A percentile compares a stretch with the other conserved stretches of the same genome.
These are phyloP conservation scores for Siniperca chuatsi DNA, from an alignment of 2,113 vertebrate genomes.

Conservation along the genomic window DNA sequence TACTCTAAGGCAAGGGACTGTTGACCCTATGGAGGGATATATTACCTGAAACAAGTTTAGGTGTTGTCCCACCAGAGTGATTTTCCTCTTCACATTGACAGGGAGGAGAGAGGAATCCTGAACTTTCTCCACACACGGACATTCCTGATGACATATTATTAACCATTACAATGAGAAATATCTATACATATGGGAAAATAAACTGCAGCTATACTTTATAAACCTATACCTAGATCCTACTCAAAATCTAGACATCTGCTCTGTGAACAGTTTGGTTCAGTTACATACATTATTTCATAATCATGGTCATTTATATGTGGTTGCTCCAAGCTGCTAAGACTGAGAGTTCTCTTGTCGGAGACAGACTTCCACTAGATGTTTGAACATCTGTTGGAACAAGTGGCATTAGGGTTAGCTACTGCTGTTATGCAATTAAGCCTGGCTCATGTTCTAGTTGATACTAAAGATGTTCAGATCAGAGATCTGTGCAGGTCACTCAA, in stretches of 20 bases:
- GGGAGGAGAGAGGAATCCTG: constrained; percentile 89
- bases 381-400: neutral
- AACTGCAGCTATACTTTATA: neutral
- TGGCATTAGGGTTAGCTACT: neutral
- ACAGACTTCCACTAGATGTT: neutral
- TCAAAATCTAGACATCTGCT: neutral
- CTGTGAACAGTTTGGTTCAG: neutral
- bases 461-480: neutral
- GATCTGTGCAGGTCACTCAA: neutral
- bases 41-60: constrained; percentile 92
- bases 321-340: neutral
- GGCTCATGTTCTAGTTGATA: neutral
- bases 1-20: neutral
- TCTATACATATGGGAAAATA: neutral
- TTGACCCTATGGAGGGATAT: neutral
- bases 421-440: neutral
- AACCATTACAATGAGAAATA: neutral
- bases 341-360: neutral
- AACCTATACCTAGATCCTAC: neutral
- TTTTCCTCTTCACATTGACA: constrained; percentile 89
- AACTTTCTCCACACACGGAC: constrained; percentile 92
- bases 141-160: constrained; percentile 79
- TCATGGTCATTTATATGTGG: neutral
- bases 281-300: neutral
- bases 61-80: constrained; percentile 90